Base-by-base conservation (phyloP, 1,140 invertebrate genomes). In the Zaprionus ornatus region DNA sequence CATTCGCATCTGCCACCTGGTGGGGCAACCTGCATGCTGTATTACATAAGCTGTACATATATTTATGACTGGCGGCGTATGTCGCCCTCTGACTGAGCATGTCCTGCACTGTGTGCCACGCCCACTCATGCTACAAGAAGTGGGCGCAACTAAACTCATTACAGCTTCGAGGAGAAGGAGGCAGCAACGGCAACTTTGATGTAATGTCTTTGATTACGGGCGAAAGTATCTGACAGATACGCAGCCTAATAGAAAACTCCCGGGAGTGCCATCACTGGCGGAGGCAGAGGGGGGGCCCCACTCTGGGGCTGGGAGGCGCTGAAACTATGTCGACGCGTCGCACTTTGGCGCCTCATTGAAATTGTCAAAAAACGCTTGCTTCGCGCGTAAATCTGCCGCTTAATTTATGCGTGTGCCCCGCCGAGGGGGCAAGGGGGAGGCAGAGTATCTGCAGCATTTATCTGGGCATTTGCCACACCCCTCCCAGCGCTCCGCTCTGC, bases 61-160 rank as follows among this genome's bases (percentile, higher is more conserved):
- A 75, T 57, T 71, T 59, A 75, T 59, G 60, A 69, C 65, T 35
- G 40, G 57, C 23, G 55, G 27, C 27, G 12, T 59, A 35, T 59
- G 27, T 59, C 7, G 12, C n/a, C n/a, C n/a, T 7, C 13, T 32
- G 21, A 37, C 15, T 59, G 61, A 54, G 61, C 60, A 61, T 54
- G 68, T 59, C 68, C 56, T 78, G 75, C 69, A 77, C 84, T 62
- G 63, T 73, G 65, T 80, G 79, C 74, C 77, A 68, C 75, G 84
- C 80, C 79, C 77, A 68, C 75, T 80, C 80, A 84, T n/a, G 83
- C 84, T 84, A 75, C 74, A 77, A 82, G 52, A 25, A 66, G 52
- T 23, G 21, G 52, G 52, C n/a, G 37, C 35, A 32, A 74, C 83
- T 82, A 74, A 81, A 88, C 84, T 82, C 85, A 90, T 90, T 90